phyloP scores from a whole-genome alignment of 2,888 invertebrate genomes.

The Cryptosula pallasiana region DNA sequence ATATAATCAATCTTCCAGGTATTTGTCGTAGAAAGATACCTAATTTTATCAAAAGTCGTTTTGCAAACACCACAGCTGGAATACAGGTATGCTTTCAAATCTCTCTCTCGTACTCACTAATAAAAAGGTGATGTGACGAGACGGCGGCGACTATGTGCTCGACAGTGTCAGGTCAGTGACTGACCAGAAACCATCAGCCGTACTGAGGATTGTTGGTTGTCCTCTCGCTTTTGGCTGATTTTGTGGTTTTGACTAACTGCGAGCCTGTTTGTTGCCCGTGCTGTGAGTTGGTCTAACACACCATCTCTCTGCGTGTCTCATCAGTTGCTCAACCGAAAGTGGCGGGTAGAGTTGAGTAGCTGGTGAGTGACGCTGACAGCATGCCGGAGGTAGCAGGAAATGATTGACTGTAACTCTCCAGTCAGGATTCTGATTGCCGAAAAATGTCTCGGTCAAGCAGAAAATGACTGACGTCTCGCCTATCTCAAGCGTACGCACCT shows the following conservation, averaged over 20 bases:
- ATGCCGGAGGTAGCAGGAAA: too few relatives aligned
- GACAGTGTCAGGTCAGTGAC: conserved; percentile 6
- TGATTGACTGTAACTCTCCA: conserved; percentile 17
- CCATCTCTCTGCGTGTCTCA: too few relatives aligned
- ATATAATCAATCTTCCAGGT: too few relatives aligned
- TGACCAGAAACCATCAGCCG: not conserved
- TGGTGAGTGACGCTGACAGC: too few relatives aligned
- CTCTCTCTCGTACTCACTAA: conserved; percentile 8
- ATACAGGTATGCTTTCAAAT: not conserved
- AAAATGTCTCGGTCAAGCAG: conserved; percentile 22
- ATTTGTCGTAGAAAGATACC: too few relatives aligned
- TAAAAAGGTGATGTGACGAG: not conserved
- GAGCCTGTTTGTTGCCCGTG: conserved; percentile 12
- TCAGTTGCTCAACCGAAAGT: too few relatives aligned
- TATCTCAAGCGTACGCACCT: not conserved
- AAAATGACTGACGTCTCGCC: conserved; percentile 18
- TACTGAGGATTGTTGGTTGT: not conserved
- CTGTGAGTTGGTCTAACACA: not conserved
- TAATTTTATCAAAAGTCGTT: too few relatives aligned
- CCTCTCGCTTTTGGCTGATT: not conserved
- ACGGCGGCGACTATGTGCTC: not conserved
- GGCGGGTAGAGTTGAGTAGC: too few relatives aligned
- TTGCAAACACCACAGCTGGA: not conserved
- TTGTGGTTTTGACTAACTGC: not conserved
- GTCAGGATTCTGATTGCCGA: conserved; percentile 21